These are phyloP conservation scores for Mesocentrotus franciscanus DNA, from an alignment of 53 echinoderm and acorn worm species.

Conservation along the genomic window DNA sequence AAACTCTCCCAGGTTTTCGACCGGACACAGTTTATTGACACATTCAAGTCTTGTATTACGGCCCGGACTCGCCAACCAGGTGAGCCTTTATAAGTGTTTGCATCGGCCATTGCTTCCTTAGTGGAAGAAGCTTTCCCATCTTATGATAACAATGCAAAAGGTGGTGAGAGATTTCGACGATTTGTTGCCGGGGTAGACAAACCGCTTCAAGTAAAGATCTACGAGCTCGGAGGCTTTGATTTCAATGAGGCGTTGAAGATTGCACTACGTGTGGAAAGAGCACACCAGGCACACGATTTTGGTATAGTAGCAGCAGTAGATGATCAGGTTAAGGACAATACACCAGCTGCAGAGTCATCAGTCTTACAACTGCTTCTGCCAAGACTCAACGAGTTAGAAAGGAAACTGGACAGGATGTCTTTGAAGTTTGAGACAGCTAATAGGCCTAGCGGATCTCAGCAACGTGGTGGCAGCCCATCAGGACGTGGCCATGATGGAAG, in stretches of 20 bases:
- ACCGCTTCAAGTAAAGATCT: neutral
- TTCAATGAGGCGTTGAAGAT: conserved; percentile 23
- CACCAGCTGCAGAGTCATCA: neutral
- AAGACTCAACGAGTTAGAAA: too few relatives aligned
- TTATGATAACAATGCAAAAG: conserved; percentile 3
- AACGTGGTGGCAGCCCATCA: conserved; percentile 27
- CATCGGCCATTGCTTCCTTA: conserved; percentile 2
- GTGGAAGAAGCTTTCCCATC: conserved; percentile 25
- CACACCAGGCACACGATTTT: neutral
- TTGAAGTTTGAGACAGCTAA: too few relatives aligned
- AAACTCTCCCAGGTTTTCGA: too few relatives aligned
- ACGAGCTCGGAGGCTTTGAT: neutral
- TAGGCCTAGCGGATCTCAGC: too few relatives aligned
- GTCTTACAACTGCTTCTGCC: too few relatives aligned
- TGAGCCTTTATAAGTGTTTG: conserved; percentile 29
- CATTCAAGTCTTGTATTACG: too few relatives aligned
- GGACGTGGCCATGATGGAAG: neutral
- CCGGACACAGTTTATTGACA: too few relatives aligned
- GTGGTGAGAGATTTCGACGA: neutral
- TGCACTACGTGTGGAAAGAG: conserved; percentile 36
- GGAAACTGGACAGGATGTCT: too few relatives aligned
- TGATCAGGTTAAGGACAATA: neutral
- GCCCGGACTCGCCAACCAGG: conserved; percentile 24
- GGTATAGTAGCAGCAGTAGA: neutral
- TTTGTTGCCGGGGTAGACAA: conserved; percentile 29